These are phyloP conservation scores for Brachirus orientalis DNA, from an alignment of 2,113 vertebrate species.

Conservation along the genomic window DNA sequence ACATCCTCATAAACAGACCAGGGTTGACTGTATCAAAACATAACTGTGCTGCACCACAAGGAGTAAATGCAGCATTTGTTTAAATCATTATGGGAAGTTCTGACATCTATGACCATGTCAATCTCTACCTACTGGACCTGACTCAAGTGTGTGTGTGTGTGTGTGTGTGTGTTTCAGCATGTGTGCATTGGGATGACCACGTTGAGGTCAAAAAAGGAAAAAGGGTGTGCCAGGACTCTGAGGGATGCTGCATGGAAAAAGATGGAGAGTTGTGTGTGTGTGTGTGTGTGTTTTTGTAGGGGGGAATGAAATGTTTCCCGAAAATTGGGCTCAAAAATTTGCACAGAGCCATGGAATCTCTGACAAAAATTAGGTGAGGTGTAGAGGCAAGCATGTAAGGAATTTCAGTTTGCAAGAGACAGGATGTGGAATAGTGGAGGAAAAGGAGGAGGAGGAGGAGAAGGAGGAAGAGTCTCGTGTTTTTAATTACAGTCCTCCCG, in stretches of 20 bases:
- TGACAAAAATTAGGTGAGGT: constrained; percentile 50
- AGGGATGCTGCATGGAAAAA: constrained; percentile 17
- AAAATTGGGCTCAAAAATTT: constrained; percentile 33
- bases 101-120: constrained; percentile 42
- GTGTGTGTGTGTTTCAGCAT: neutral
- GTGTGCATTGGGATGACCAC: neutral
- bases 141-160: neutral
- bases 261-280: constrained; percentile 8
- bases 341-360: constrained; percentile 26
- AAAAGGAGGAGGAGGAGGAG: constrained; percentile 29
- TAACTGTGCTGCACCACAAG: too few relatives aligned
- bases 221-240: constrained; percentile 15
- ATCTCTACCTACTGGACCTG: neutral
- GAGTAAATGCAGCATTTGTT: neutral
- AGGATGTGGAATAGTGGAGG: constrained; percentile 53
- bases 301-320: neutral
- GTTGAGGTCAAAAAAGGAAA: constrained; percentile 7
- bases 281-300: too few relatives aligned
- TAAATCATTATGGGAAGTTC: constrained; percentile 35
- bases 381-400: constrained; percentile 55
- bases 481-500: constrained; percentile 78
- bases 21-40: too few relatives aligned
- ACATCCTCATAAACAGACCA: too few relatives aligned
- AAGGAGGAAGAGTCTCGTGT: constrained; percentile 62
- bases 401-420: constrained; percentile 55